Evolutionary conservation across 2,797 vertebrate genomes (phyloP).

Genomic region (Pachyuromys duprasi): DNA sequence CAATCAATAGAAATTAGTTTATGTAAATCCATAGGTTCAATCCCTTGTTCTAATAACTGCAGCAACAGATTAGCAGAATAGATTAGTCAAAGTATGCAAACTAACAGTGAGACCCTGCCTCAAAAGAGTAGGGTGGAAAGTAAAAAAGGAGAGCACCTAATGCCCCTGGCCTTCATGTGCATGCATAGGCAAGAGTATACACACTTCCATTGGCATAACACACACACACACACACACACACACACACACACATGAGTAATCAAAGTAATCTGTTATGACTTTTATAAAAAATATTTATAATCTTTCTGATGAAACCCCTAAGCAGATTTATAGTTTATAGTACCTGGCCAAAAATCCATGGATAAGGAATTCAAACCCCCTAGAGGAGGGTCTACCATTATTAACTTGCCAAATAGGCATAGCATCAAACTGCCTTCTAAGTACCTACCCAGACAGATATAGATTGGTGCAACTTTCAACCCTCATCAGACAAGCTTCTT

Average conservation of each 20-base stretch:
- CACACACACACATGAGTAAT: neutral
- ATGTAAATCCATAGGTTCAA: neutral
- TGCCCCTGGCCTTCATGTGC: neutral
- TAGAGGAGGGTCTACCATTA: neutral
- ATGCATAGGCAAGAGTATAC: neutral
- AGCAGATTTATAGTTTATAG: too few relatives aligned
- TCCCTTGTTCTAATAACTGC: neutral
- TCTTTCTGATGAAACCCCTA: conserved; percentile 34
- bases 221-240: neutral
- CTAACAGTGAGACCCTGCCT: neutral
- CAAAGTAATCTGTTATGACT: neutral
- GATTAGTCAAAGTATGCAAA: neutral
- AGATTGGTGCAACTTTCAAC: neutral
- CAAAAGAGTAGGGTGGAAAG: neutral
- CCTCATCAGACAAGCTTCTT: neutral
- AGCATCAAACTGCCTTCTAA: neutral
- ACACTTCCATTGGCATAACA: neutral
- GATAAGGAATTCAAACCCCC: neutral
- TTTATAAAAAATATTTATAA: neutral
- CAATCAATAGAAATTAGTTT: neutral
- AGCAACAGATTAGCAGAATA: neutral
- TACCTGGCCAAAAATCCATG: neutral
- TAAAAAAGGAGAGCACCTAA: neutral
- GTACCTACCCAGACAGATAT: neutral
- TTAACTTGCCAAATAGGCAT: neutral